These are phyloP conservation scores for Microtus oregoni DNA, from an alignment of 2,113 vertebrate species.

Conservation along the genomic window DNA sequence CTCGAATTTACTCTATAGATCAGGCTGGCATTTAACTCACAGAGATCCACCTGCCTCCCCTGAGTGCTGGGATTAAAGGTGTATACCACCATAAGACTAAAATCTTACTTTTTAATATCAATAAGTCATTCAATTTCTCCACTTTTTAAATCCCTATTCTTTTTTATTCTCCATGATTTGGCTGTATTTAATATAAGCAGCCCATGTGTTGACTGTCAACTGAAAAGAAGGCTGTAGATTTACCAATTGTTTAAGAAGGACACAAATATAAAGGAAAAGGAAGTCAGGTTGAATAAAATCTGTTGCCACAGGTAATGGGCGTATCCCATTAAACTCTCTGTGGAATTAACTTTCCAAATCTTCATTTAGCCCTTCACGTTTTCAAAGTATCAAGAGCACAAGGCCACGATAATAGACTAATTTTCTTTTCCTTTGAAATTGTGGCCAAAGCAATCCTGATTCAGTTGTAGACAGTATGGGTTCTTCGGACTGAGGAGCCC, in stretches of 20 bases:
- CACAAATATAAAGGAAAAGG: not conserved
- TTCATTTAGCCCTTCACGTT: not conserved
- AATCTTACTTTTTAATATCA: not conserved
- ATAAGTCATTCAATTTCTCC: not conserved
- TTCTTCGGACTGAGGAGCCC: not conserved
- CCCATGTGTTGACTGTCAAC: not conserved
- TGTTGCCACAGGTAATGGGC: accelerated
- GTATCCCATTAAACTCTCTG: not conserved
- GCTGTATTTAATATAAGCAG: not conserved
- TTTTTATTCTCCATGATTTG: not conserved
- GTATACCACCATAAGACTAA: too few relatives aligned
- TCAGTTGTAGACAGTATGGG: not conserved
- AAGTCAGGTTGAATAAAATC: not conserved
- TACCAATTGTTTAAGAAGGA: not conserved
- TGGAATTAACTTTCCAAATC: not conserved
- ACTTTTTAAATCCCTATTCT: not conserved
- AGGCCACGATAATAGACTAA: not conserved
- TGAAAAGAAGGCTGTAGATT: not conserved
- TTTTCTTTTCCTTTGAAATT: not conserved
- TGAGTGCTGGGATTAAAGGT: too few relatives aligned
- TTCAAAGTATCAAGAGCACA: not conserved
- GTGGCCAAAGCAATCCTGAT: not conserved
- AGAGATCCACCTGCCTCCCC: too few relatives aligned
- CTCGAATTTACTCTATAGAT: too few relatives aligned
- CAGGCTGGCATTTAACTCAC: too few relatives aligned